Evolutionary conservation across 2,888 invertebrate species (phyloP), one percentile per base, ranked within the genome.

Genomic region (Chironomus riparius): DNA sequence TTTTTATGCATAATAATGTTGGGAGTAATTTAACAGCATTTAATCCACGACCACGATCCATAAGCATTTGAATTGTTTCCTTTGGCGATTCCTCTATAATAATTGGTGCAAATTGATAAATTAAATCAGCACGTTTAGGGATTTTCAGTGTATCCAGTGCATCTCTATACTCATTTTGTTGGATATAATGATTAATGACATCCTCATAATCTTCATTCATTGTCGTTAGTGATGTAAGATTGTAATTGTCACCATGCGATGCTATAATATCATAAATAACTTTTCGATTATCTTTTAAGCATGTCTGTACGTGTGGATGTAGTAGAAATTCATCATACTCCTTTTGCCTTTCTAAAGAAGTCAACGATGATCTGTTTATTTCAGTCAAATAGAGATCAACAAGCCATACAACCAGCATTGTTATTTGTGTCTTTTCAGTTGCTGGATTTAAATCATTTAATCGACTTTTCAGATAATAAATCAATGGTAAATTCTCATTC

Each of bases 391-490:
- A 97, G 47, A 99, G 85, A 83, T 99, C 98, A 0, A 95, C 89
- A 79, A 98, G 88, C 98, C 98, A 99, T 76, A 97, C 89, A 0
- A 97, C 93, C 50, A 99, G 87, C 89, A 97, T 94, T 0, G 97
- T 95, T 70, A 93, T 90, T 80, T 96, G 92, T 0, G 96, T 94
- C 81, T 91, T 92, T 78, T 97, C 95, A 79, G 89, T 89, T 3
- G 79, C 77, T 1, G 87, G 84, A 47, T 87, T 87, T 13, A 95
- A 82, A 38, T 88, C 87, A 22, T 91, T 90, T 73, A 98, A 84
- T 83, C 97, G 94, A 83, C 89, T 91, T 76, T 88, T 87, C n/a
- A 98, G 86, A 81, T 95, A 97, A 12, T 91, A 89, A 84, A 96
- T 94, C 71, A 99, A 84, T 0, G 98, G 94, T 79, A 92, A 91